Conservation (phyloP, 2,888 invertebrate species). For the Chironomus riparius region DNA sequence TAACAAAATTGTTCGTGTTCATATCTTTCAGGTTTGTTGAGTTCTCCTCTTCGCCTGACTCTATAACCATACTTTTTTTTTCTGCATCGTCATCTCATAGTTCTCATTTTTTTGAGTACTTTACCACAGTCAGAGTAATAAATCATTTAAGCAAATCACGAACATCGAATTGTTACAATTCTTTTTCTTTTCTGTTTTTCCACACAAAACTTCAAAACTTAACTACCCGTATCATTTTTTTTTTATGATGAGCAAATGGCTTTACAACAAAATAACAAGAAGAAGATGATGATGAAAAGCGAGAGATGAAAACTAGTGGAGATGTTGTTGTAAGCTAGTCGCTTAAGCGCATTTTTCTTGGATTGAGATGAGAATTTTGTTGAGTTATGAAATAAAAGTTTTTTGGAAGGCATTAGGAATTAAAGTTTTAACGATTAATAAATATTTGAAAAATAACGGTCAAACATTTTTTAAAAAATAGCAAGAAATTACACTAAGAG, state of each 20-base stretch:
- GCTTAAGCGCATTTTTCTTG: too few relatives aligned
- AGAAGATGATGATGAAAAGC: not conserved
- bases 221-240: slow-evolving; percentile 23
- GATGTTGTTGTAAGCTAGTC: too few relatives aligned
- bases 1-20: slow-evolving; percentile 24
- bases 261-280: not conserved
- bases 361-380: too few relatives aligned
- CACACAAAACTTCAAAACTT: not conserved
- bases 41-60: not conserved
- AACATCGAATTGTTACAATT: not conserved
- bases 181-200: not conserved
- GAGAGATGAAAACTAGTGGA: too few relatives aligned
- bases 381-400: too few relatives aligned
- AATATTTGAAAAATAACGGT: too few relatives aligned
- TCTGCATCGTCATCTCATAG: slow-evolving; percentile 20
- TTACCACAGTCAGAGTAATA: slow-evolving; percentile 7
- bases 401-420: too few relatives aligned
- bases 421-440: too few relatives aligned
- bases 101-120: not conserved
- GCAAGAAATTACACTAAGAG: too few relatives aligned
- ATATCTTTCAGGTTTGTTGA: not conserved
- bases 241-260: slow-evolving; percentile 10
- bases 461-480: too few relatives aligned
- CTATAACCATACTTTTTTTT: not conserved
- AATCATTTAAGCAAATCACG: slow-evolving; percentile 26